Evolutionary conservation across 1,140 invertebrate species (phyloP), one percentile per base, ranked within the genome.

Genomic region (Bombus pyrosoma): DNA sequence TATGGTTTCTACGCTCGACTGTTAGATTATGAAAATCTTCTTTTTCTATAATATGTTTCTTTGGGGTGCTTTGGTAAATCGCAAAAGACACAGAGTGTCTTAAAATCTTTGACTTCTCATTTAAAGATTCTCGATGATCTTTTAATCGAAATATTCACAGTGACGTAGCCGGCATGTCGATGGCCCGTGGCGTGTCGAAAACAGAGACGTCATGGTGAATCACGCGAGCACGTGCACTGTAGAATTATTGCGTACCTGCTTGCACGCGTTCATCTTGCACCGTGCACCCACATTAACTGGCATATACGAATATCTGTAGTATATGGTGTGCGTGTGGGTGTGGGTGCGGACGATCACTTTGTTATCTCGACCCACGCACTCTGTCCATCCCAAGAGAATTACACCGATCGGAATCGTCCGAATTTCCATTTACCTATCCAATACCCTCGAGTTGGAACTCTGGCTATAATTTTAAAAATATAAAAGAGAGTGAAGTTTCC

Each of bases 221-320:
- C 82, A 78, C 69, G 34, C 75, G 68, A 85, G 66, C 74, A 90
- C 85, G 88, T 85, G 85, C 85, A 69, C 39, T 43, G 73, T 53
- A 59, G 78, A 87, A 90, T 90, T 89, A 89, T 90, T 83, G 78
- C 88, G 81, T 85, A 85, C 66, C 77, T 83, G 64, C 79, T 71
- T 76, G 86, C 88, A 77, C 88, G 69, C 81, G 73, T 87, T 78
- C 74, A 84, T 86, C 87, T 80, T 71, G 88, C 81, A 41, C 43
- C 37, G 82, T 82, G 57, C 85, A 83, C 74, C 74, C 73, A 84
- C 81, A 73, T 76, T 72, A 64, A 78, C n/a, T 66, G 39, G 57
- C 37, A 12, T 32, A 37, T 74, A 39, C 41, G 53, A 10, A 39
- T 32, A 34, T 34, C 15, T 34, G 8, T 32, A 18, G 62, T 53